Percentiles rank a stretch among this genome's conserved stretches.
Evolutionary conservation across 2,797 vertebrate species (phyloP).

Genomic region (Serranus cabrilla): DNA sequence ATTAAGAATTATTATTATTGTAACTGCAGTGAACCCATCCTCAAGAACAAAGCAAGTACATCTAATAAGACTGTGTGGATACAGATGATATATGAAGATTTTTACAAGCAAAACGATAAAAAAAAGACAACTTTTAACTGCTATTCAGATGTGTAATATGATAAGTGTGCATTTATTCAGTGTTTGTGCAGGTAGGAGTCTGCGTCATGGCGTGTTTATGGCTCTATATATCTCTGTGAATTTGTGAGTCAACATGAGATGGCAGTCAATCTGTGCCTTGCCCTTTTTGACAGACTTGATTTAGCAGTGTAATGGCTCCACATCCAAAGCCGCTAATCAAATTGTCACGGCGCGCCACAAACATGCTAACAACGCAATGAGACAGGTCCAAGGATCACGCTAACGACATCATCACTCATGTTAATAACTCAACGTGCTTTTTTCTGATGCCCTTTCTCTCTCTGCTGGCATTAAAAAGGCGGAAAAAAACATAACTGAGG

Average conservation of each 20-base stretch:
- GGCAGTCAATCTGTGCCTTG: conserved; percentile 52
- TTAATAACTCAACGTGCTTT: conserved; percentile 54
- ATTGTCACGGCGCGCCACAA: conserved; percentile 66
- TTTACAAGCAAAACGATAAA: conserved; percentile 15
- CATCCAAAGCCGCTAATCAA: conserved; percentile 72
- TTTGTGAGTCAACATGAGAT: conserved; percentile 53
- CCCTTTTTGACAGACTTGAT: conserved; percentile 70
- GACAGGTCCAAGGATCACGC: conserved; percentile 59
- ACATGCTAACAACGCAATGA: conserved; percentile 72
- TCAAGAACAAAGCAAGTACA: conserved; percentile 15
- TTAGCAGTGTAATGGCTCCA: conserved; percentile 57
- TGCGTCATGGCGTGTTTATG: background rate
- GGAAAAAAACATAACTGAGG: conserved; percentile 33
- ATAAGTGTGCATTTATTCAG: background rate
- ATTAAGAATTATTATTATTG: background rate
- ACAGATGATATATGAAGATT: background rate
- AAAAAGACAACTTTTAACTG: conserved; percentile 18
- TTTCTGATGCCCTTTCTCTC: conserved; percentile 57
- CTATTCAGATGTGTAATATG: background rate
- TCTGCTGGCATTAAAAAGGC: conserved; percentile 38
- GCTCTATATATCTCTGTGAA: conserved; percentile 36
- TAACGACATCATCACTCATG: conserved; percentile 77
- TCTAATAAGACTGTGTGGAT: conserved; percentile 5
- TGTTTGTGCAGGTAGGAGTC: conserved; percentile 26
- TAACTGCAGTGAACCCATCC: background rate